Conservation (phyloP, 2,888 invertebrate species). For the Epirrhoe alternata region DNA sequence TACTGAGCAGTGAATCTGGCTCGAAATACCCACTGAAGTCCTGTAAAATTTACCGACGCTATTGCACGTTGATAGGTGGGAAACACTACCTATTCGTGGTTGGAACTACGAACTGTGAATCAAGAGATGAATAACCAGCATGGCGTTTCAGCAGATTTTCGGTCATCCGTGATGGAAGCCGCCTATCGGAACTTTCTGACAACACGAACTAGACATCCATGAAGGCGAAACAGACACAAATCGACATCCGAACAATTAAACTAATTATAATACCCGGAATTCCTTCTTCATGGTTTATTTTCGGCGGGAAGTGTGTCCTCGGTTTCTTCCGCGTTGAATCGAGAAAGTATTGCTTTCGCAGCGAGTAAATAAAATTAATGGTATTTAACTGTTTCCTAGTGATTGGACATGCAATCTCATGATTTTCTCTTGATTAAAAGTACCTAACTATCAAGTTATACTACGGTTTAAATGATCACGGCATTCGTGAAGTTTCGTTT, state of each 20-base stretch:
- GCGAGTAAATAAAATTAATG: constrained; percentile 34
- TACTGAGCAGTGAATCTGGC: constrained; percentile 1
- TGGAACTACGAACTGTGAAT: no score
- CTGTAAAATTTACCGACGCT: no score
- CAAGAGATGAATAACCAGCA: no score
- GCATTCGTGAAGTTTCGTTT: no score
- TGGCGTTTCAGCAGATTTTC: no score
- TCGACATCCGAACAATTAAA: constrained; percentile 36
- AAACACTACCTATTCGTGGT: no score
- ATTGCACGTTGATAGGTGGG: no score
- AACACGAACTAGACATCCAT: no score
- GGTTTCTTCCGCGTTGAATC: constrained; percentile 45
- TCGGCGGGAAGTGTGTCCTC: constrained; percentile 54
- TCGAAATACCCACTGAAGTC: constrained; percentile 2
- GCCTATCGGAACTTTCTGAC: no score
- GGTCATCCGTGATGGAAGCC: no score
- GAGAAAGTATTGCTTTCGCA: constrained; percentile 53
- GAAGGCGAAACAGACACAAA: neutral
- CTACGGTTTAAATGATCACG: no score
- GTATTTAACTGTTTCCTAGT: constrained; percentile 7
- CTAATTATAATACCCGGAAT: constrained; percentile 42
- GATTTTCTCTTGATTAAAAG: neutral
- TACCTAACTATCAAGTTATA: neutral
- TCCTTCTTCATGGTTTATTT: constrained; percentile 48
- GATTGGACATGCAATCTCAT: neutral